Base-by-base conservation (phyloP, 2,888 invertebrate genomes). In the Drosophila conformis region DNA sequence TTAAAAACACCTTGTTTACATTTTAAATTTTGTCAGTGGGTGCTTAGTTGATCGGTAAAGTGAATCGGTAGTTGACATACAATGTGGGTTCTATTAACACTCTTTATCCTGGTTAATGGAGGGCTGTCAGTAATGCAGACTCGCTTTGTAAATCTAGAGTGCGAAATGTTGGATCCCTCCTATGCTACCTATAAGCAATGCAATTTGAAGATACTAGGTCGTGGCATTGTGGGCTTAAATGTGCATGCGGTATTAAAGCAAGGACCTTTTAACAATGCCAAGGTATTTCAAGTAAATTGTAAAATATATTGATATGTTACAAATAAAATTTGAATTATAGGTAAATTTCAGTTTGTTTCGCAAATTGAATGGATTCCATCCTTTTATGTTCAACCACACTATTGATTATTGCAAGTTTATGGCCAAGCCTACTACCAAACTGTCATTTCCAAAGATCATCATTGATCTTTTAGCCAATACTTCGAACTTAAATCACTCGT, bases 401-500 rank as follows among this genome's bases (percentile, higher is more conserved):
- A 0, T 52, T 0, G 48, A 74, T 35, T 68, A 52, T 40, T 74
- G 74, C 29, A 38, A 64, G 4, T 33, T 46, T 7, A 51, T 66
- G 46, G 29, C 40, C 2, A 38, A 36, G 6, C 0, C 11, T 0
- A 18, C 10, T 0, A 0, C 0, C 0, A 25, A 21, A 42, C 11
- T 68, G 2, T 49, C 74, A 0, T 61, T 72, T 49, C 3, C 1
- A 11, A 48, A 18, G 21, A 18, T 72, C 0, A 0, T 72, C 0
- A 0, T 1, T 0, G 49, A 53, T 25, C 0, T 0, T 2, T 0
- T 73, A 2, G 0, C 1, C 1, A 18, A 6, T 1, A 4, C 6
- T 2, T 57, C 73, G 0, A 74, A 72, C 46, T 6, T 72, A 2
- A 64, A 74, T 38, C 72, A 68, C 21, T 21, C 63, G 1, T 72